A percentile compares a stretch with the other conserved stretches of the same genome.
Evolutionary conservation across 2,797 vertebrate species (phyloP).

Genomic region (Thripadectes ignobilis): DNA sequence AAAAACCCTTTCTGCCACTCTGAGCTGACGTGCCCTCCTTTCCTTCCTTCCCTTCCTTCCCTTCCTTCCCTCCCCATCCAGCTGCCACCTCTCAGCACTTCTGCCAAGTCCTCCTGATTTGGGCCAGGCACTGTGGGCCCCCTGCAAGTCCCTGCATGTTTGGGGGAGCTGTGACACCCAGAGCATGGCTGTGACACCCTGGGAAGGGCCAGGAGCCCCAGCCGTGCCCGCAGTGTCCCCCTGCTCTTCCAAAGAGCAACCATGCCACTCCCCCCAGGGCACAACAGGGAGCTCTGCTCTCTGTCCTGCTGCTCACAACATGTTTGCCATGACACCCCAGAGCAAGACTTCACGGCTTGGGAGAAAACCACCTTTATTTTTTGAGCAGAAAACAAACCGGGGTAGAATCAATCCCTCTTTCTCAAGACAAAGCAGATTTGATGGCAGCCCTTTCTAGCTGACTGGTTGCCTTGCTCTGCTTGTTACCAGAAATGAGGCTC

Average conservation of each 20-base stretch:
- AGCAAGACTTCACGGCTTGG: not conserved
- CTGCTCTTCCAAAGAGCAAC: not conserved
- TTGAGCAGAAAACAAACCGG: not conserved
- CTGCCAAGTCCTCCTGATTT: conserved; percentile 51
- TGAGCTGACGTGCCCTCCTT: conserved; percentile 88
- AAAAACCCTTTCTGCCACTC: conserved; percentile 79
- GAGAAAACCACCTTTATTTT: not conserved
- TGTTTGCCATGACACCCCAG: not conserved
- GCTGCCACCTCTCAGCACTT: conserved; percentile 72
- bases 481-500: conserved; percentile 28
- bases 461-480: conserved; percentile 46
- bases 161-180: too few relatives aligned
- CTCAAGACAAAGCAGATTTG: not conserved
- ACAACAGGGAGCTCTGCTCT: not conserved
- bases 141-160: not conserved
- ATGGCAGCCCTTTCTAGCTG: conserved; percentile 35
- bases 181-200: too few relatives aligned
- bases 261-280: rapidly evolving
- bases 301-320: not conserved
- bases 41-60: conserved; percentile 74
- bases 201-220: not conserved
- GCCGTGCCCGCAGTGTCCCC: rapidly evolving
- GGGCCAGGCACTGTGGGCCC: conserved; percentile 16
- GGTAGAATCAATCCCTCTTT: not conserved
- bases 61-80: conserved; percentile 82